Evolutionary conservation across 2,797 vertebrate genomes (phyloP).

Genomic region (Synaphobranchus kaupii): DNA sequence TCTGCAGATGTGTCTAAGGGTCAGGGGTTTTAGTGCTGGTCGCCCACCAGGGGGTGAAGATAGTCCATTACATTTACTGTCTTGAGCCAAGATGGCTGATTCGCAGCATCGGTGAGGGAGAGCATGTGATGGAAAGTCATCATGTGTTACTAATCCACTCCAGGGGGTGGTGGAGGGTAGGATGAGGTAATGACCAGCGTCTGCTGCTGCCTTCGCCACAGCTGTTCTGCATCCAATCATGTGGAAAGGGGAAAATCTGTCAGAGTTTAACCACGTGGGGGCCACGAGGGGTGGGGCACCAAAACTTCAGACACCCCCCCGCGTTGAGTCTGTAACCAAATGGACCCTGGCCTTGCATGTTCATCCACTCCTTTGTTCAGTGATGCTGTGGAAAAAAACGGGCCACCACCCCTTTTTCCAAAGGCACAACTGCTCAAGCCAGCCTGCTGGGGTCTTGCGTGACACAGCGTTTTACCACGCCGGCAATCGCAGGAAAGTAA

Average conservation of each 20-base stretch:
- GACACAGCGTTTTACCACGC: conserved; percentile 10
- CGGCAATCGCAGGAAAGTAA: conserved; percentile 29
- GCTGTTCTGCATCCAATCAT: conserved; percentile 34
- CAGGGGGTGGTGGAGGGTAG: conserved; percentile 39
- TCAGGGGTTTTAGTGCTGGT: not conserved
- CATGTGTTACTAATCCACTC: conserved; percentile 67
- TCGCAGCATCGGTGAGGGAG: not conserved
- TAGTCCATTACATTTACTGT: not conserved
- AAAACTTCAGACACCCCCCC: conserved; percentile 11
- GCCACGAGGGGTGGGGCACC: conserved; percentile 30
- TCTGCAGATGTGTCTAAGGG: not conserved
- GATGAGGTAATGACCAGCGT: conserved; percentile 57
- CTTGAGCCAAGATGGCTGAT: not conserved
- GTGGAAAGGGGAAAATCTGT: conserved; percentile 28
- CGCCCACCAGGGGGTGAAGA: conserved; percentile 27
- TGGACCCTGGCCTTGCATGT: conserved; percentile 8
- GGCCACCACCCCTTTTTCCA: not conserved
- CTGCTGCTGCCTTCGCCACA: conserved; percentile 47
- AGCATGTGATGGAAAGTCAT: conserved; percentile 49
- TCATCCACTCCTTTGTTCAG: not conserved
- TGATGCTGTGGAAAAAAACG: not conserved
- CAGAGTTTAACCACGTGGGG: conserved; percentile 25
- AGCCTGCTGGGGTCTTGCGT: not conserved
- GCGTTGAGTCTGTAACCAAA: conserved; percentile 20
- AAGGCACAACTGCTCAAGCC: not conserved